Conservation (phyloP, 2,113 vertebrate species). For the Machaerirhynchus nigripectus region DNA sequence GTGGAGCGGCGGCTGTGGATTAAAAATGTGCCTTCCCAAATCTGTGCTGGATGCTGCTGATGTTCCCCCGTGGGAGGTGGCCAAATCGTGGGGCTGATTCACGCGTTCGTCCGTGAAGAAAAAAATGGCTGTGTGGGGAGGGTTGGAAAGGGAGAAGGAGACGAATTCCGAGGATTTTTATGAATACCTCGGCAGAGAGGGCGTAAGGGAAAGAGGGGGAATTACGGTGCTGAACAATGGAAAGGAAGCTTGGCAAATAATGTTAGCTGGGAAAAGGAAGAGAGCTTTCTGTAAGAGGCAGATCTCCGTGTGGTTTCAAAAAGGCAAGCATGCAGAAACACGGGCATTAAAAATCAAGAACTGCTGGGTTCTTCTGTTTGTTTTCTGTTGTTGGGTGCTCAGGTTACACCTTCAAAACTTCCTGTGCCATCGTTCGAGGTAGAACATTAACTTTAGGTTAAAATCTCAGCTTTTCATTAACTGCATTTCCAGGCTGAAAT, state of each 20-base stretch:
- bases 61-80: not conserved
- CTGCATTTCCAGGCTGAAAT: not conserved
- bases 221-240: not conserved
- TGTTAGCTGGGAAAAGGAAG: not conserved
- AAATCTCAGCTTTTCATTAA: slow-evolving; percentile 11
- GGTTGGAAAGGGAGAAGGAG: not conserved
- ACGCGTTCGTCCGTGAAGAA: accelerated
- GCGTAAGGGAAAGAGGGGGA: not conserved
- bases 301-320: not conserved
- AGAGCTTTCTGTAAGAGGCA: not conserved
- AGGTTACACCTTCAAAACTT: not conserved
- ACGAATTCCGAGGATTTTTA: not conserved
- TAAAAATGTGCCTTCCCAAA: not conserved
- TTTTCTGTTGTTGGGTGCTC: not conserved
- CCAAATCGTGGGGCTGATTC: not conserved
- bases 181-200: not conserved
- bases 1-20: accelerated
- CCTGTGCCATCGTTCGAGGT: accelerated
- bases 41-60: not conserved
- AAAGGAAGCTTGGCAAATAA: not conserved
- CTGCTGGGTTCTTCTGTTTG: not conserved
- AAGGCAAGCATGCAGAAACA: not conserved
- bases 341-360: not conserved
- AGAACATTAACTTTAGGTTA: slow-evolving; percentile 17
- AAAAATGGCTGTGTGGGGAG: not conserved